phyloP scores from a whole-genome alignment of 2,113 vertebrate species.

The Xerus inauris region DNA sequence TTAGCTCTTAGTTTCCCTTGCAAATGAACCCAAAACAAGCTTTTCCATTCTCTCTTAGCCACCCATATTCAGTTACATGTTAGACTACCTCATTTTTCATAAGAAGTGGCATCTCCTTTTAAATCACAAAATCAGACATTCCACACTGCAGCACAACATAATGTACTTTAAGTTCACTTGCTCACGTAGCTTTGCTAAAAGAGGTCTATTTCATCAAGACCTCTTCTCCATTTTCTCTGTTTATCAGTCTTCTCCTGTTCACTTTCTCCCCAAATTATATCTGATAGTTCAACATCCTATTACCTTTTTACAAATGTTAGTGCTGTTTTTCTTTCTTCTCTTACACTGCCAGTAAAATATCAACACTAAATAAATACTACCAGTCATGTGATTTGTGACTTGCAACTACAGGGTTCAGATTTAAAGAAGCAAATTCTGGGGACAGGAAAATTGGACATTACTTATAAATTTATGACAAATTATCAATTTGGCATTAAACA shows the following conservation, averaged over 20 bases:
- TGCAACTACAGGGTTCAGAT: neutral
- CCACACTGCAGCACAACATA: neutral
- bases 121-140: constrained; percentile 34
- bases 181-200: neutral
- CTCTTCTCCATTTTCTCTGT: neutral
- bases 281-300: neutral
- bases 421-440: neutral
- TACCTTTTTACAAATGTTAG: neutral
- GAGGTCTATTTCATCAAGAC: neutral
- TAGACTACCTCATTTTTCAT: neutral
- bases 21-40: neutral
- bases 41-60: neutral
- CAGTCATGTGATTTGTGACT: neutral
- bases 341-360: neutral
- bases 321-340: neutral
- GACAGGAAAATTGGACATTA: neutral
- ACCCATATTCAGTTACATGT: neutral
- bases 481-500: neutral
- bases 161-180: neutral
- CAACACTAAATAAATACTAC: neutral
- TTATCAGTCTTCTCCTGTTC: neutral
- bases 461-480: constrained; percentile 24
- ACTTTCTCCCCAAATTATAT: constrained; percentile 18
- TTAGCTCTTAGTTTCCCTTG: neutral
- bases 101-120: neutral